A percentile compares a stretch with the other conserved stretches of the same genome.
phyloP scores from a whole-genome alignment of 2,888 invertebrate genomes.

The Ochlodes sylvanus region DNA sequence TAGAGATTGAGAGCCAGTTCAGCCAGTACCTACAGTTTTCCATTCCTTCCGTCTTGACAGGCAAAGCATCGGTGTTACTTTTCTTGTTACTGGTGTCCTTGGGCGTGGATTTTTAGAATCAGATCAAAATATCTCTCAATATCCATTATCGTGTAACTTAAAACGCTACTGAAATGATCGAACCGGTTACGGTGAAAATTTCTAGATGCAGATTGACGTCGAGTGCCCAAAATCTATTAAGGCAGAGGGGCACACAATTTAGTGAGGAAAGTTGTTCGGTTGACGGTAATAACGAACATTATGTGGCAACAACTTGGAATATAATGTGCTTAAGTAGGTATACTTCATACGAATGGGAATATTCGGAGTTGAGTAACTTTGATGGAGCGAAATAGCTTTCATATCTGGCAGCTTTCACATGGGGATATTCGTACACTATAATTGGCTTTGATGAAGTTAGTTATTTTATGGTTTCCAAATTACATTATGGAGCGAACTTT shows the following conservation, averaged over 20 bases:
- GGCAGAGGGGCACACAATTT: constrained; percentile 41
- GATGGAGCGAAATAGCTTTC: neutral
- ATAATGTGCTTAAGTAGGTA: constrained; percentile 8
- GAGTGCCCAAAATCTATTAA: constrained; percentile 50
- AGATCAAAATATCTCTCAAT: neutral
- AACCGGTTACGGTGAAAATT: constrained; percentile 36
- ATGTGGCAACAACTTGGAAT: constrained; percentile 21
- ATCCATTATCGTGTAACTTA: neutral
- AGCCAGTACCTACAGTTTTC: no score
- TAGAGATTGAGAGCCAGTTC: no score
- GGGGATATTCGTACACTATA: neutral
- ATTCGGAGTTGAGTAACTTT: neutral
- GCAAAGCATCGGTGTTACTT: no score
- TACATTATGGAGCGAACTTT: no score
- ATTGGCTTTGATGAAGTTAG: no score
- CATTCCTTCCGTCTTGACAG: no score
- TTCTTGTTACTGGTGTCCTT: no score
- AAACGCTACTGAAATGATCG: constrained; percentile 3
- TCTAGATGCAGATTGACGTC: constrained; percentile 46
- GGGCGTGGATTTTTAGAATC: neutral
- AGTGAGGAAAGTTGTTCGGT: constrained; percentile 49
- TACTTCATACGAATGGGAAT: neutral
- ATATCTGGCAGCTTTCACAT: neutral
- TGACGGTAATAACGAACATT: constrained; percentile 22
- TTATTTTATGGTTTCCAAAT: constrained; percentile 6